phyloP scores from a whole-genome alignment of 2,797 vertebrate genomes.

The Eutrigla gurnardus region DNA sequence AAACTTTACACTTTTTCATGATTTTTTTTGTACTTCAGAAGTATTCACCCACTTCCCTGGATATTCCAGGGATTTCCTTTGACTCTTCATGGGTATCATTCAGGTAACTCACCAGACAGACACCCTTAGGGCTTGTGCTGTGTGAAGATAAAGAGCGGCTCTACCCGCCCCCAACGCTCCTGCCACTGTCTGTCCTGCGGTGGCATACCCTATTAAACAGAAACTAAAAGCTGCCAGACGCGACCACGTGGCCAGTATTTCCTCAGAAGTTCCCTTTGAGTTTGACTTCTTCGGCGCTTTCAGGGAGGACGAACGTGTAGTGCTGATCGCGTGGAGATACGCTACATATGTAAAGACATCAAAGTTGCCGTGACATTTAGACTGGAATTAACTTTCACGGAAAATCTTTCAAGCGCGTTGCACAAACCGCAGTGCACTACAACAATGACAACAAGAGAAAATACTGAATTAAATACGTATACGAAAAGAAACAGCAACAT shows the following conservation, averaged over 20 bases:
- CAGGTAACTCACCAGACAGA: not conserved
- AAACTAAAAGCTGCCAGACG: conserved; percentile 51
- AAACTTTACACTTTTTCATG: conserved; percentile 3
- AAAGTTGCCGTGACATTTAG: not conserved
- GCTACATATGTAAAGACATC: not conserved
- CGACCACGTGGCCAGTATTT: conserved; percentile 15
- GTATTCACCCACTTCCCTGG: not conserved
- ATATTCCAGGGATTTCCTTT: not conserved
- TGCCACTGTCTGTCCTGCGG: conserved; percentile 21
- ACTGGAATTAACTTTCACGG: not conserved
- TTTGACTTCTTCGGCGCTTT: not conserved
- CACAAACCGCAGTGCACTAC: not conserved
- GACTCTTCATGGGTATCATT: not conserved
- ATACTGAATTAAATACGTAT: not conserved
- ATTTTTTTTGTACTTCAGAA: conserved; percentile 20
- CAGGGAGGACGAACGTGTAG: not conserved
- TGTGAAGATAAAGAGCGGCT: not conserved
- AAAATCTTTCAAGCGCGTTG: not conserved
- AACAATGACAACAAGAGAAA: too few species aligned
- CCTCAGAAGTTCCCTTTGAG: conserved; percentile 52
- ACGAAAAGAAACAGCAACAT: not conserved
- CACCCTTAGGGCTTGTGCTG: not conserved
- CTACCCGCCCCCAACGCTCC: not conserved
- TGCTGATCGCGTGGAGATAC: not conserved
- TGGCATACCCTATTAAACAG: conserved; percentile 16